Evolutionary conservation across 2,113 vertebrate species (phyloP).

Genomic region (Scopus umbretta): DNA sequence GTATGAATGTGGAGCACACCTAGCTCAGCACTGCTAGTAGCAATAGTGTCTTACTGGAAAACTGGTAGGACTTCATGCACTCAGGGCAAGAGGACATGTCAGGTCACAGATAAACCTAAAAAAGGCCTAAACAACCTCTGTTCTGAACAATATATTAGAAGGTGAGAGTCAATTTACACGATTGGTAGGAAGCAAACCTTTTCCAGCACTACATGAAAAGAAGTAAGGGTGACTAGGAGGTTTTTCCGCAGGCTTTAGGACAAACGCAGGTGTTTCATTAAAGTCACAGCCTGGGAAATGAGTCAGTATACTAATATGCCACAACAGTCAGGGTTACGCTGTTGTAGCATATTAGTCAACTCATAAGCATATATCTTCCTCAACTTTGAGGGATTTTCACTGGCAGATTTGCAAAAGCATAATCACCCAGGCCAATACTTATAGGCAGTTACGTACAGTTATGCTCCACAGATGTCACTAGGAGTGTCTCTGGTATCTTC

Average conservation of each 20-base stretch:
- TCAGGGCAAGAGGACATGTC: neutral
- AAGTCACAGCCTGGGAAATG: neutral
- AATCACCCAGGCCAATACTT: neutral
- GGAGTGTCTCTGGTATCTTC: neutral
- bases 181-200: neutral
- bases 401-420: neutral
- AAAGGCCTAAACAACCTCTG: neutral
- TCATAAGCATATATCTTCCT: rapidly evolving
- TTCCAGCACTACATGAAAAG: neutral
- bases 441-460: neutral
- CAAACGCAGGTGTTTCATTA: neutral
- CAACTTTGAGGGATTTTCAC: neutral
- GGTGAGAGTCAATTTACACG: rapidly evolving
- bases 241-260: neutral
- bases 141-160: neutral
- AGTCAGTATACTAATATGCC: neutral
- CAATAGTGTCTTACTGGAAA: neutral
- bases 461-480: neutral
- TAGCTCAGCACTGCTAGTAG: neutral
- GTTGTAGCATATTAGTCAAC: neutral
- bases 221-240: neutral
- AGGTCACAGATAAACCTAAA: neutral
- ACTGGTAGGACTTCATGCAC: neutral
- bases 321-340: neutral
- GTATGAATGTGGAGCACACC: neutral